Evolutionary conservation across 2,888 invertebrate genomes (phyloP), one percentile per base, ranked within the genome.

Genomic region (Mesorhabditis sp.): DNA sequence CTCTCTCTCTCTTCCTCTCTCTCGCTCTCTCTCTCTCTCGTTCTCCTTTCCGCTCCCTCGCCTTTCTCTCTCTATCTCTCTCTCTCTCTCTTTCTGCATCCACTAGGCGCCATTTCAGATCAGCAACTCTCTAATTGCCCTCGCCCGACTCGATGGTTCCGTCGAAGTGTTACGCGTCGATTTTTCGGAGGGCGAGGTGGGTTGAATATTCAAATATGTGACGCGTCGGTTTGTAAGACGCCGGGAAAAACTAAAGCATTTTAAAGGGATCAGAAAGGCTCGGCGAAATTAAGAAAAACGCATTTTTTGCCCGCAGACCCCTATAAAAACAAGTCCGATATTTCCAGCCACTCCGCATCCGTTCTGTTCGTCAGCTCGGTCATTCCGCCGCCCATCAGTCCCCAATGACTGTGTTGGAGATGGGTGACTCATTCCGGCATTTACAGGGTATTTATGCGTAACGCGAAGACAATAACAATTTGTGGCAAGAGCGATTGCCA

Each of bases 311-410:
- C n/a, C n/a, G n/a, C n/a, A n/a, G n/a, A n/a, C n/a, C n/a, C n/a
- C 50, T 50, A 50, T 10, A 50, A 10, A 6, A 50, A 50, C 13
- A 10, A 50, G 7, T 50, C 50, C 6, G 13, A 50, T 50, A 13
- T n/a, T 50, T 50, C n/a, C 58, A 50, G 58, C 58, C 58, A 50
- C 58, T 50, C n/a, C 58, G 58, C 58, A 50, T 50, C n/a, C 58
- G 58, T 13, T 50, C 58, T 10, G n/a, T 50, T 50, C 58, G 58
- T 50, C 58, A 50, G 2, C 58, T 50, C 10, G 7, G 58, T n/a
- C 58, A 50, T 13, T 10, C 58, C 10, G 1, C 58, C 7, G 58
- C 58, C n/a, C 58, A 50, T n/a, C 58, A 50, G 58, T 13, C 7
- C 10, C 58, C 58, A n/a, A 50, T 50, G 10, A 50, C 58, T 2